These are phyloP conservation scores for Drosophila pegasa DNA, from an alignment of 2,888 invertebrate genomes.

Conservation along the genomic window DNA sequence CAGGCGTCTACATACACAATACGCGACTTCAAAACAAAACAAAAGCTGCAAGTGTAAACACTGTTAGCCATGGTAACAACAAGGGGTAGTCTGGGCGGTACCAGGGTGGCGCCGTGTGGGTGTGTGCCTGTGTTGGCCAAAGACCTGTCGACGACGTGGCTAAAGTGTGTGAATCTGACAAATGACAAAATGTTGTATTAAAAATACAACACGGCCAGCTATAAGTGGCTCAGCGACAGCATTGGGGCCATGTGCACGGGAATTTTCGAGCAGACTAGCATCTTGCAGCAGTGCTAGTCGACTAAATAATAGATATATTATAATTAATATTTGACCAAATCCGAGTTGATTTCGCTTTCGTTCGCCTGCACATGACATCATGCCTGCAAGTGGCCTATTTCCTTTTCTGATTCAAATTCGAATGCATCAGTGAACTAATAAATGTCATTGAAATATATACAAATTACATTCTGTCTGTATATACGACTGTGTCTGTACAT, in stretches of 20 bases:
- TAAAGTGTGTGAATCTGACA: constrained; percentile 63
- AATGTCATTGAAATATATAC: constrained; percentile 33
- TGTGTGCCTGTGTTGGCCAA: constrained; percentile 21
- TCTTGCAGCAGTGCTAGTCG: constrained; percentile 29
- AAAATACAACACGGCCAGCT: constrained; percentile 60
- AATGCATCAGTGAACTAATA: constrained; percentile 39
- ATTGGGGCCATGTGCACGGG: constrained; percentile 49
- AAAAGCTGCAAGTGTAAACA: constrained; percentile 51
- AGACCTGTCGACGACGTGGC: constrained; percentile 57
- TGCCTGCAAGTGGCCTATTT: constrained; percentile 42
- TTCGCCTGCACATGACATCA: constrained; percentile 46
- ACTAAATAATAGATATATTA: constrained; percentile 13
- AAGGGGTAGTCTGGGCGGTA: constrained; percentile 1
- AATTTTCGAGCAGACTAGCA: constrained; percentile 17
- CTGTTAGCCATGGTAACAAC: constrained; percentile 61
- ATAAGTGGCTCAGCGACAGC: constrained; percentile 20
- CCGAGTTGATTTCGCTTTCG: constrained; percentile 24
- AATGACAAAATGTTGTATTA: constrained; percentile 60
- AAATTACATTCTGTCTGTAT: constrained; percentile 7
- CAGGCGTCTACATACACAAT: constrained; percentile 1
- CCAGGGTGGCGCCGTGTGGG: not conserved
- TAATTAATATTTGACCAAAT: constrained; percentile 10
- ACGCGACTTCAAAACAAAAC: constrained; percentile 48
- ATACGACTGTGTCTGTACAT: constrained; percentile 1
- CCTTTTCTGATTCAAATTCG: constrained; percentile 20